These are phyloP conservation scores for Chrosomus eos DNA, from an alignment of 2,797 vertebrate genomes.

Conservation along the genomic window DNA sequence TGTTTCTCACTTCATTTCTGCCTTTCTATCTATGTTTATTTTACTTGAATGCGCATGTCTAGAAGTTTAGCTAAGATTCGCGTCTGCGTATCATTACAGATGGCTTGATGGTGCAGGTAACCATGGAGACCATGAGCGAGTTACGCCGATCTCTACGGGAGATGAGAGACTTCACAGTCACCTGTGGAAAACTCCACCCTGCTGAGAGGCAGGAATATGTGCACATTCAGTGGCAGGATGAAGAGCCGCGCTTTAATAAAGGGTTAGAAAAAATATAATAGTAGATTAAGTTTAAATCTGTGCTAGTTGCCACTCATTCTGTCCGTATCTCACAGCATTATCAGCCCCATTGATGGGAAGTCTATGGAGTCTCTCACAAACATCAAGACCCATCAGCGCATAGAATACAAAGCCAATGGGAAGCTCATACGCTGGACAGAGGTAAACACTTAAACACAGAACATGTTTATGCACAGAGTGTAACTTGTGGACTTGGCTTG, in stretches of 20 bases:
- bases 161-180: slow-evolving; percentile 96
- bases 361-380: slow-evolving; percentile 96
- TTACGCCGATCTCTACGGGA: slow-evolving; percentile 91
- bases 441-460: slow-evolving; percentile 86
- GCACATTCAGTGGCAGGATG: slow-evolving; percentile 94
- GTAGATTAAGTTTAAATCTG: background rate
- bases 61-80: background rate
- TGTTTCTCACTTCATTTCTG: background rate
- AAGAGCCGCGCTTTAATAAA: slow-evolving; percentile 92
- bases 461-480: background rate
- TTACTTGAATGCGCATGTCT: background rate
- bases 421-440: slow-evolving; percentile 99
- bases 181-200: slow-evolving; percentile 90
- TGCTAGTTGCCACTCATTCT: slow-evolving; percentile 2
- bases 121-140: slow-evolving; percentile 94
- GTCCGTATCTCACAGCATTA: slow-evolving; percentile 75
- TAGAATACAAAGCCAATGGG: slow-evolving; percentile 96
- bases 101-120: slow-evolving; percentile 98
- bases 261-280: slow-evolving; percentile 78
- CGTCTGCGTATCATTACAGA: slow-evolving; percentile 77
- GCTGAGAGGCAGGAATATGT: slow-evolving; percentile 94
- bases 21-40: background rate
- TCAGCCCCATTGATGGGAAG: slow-evolving; percentile 96
- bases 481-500: background rate
- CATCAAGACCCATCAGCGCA: slow-evolving; percentile 95